A percentile compares a stretch with the other conserved stretches of the same genome.
Evolutionary conservation across 2,113 vertebrate species (phyloP).

Genomic region (Bettongia penicillata): DNA sequence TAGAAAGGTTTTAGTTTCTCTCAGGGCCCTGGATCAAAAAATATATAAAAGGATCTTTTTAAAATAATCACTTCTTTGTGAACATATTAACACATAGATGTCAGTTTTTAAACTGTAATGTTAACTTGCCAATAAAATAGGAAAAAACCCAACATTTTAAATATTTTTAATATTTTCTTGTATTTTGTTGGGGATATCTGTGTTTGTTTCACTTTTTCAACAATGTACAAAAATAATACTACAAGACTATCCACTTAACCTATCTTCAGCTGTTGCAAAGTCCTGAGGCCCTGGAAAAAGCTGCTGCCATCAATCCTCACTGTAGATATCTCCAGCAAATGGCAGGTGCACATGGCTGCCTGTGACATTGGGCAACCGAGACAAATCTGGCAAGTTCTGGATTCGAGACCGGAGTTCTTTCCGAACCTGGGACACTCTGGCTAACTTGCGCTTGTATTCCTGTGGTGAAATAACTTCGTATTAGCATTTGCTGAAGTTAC

Average conservation of each 20-base stretch:
- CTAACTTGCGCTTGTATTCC: constrained; percentile 98
- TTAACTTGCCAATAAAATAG: constrained; percentile 85
- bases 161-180: constrained; percentile 85
- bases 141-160: constrained; percentile 87
- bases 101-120: constrained; percentile 81
- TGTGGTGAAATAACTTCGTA: constrained; percentile 81
- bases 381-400: constrained; percentile 93
- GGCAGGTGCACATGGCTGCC: constrained; percentile 90
- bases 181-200: constrained; percentile 69
- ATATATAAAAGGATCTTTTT: constrained; percentile 84
- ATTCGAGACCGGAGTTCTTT: constrained; percentile 97
- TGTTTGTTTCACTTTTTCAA: constrained; percentile 85
- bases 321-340: constrained; percentile 92
- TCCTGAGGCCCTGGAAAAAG: constrained; percentile 74
- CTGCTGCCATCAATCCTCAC: constrained; percentile 87
- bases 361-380: constrained; percentile 91
- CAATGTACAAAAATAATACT: constrained; percentile 93
- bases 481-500: constrained; percentile 53
- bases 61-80: constrained; percentile 82
- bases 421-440: constrained; percentile 94
- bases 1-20: constrained; percentile 70
- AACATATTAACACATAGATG: constrained; percentile 82
- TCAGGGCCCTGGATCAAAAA: constrained; percentile 81
- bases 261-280: constrained; percentile 83
- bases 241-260: constrained; percentile 86